phyloP scores from a whole-genome alignment of 2,888 invertebrate genomes.

The Lasius fuliginosus region DNA sequence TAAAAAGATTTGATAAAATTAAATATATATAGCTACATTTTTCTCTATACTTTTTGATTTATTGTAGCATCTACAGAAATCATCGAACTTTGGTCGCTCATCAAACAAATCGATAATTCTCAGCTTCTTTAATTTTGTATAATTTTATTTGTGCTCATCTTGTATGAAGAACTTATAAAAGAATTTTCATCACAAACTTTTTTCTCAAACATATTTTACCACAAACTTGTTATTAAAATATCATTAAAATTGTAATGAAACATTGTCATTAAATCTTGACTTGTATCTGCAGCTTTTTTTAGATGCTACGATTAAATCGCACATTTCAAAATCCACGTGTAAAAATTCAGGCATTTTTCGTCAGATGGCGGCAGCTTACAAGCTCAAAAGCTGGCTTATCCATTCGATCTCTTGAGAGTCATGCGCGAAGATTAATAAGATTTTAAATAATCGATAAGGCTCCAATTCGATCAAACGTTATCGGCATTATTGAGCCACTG shows the following conservation, averaged over 20 bases:
- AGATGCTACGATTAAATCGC: not conserved
- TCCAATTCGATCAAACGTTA: not conserved
- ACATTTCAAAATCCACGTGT: slow-evolving; percentile 55
- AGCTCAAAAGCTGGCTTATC: slow-evolving; percentile 53
- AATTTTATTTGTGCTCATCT: not conserved
- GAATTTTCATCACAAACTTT: not conserved
- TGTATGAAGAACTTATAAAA: not conserved
- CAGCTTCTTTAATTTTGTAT: not conserved
- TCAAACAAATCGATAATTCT: not conserved
- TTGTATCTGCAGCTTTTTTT: not conserved
- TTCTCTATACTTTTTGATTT: not conserved
- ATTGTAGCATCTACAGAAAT: not conserved
- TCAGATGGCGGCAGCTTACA: slow-evolving; percentile 77
- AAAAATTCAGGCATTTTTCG: slow-evolving; percentile 68
- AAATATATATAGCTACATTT: slow-evolving; percentile 32
- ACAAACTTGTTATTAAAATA: not conserved
- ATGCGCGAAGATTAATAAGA: slow-evolving; percentile 44
- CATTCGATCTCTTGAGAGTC: slow-evolving; percentile 45
- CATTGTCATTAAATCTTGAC: not conserved
- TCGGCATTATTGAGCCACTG: not conserved
- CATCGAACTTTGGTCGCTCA: not conserved
- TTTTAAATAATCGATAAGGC: slow-evolving; percentile 58
- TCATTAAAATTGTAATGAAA: not conserved
- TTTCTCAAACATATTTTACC: not conserved
- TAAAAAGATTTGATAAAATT: not conserved